These are phyloP conservation scores for Cerastis leucographa DNA, from an alignment of 2,888 invertebrate genomes.

Conservation along the genomic window DNA sequence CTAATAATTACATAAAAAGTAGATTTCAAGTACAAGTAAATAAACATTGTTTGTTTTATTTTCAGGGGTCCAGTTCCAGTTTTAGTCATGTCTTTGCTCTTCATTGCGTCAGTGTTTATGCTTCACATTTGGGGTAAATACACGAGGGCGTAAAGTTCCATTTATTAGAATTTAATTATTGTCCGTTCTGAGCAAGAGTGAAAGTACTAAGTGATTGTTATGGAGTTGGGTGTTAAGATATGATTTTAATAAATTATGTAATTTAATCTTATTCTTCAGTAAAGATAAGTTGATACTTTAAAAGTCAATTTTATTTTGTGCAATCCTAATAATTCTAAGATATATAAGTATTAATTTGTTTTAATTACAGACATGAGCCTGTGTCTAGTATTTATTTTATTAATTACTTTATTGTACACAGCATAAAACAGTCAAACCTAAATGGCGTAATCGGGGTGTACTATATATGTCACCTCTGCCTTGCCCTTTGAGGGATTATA, in stretches of 20 bases:
- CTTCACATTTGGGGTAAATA: conserved; percentile 99
- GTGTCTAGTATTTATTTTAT: neutral
- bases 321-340: conserved; percentile 26
- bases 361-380: neutral
- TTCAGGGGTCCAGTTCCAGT: conserved; percentile 99
- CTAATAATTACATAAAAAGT: neutral
- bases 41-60: conserved; percentile 72
- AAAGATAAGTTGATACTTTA: conserved; percentile 73
- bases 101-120: conserved; percentile 99
- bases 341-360: neutral
- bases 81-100: conserved; percentile 99
- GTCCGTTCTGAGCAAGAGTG: conserved; percentile 69
- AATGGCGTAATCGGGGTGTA: neutral
- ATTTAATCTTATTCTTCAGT: conserved; percentile 79
- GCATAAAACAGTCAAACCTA: neutral
- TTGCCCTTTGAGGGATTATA: neutral
- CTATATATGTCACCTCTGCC: neutral
- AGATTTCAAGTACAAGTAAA: neutral
- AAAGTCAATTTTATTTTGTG: conserved; percentile 51
- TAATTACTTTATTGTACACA: neutral
- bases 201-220: conserved; percentile 68
- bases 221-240: conserved; percentile 69
- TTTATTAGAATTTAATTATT: conserved; percentile 40
- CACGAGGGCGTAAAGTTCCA: conserved; percentile 92
- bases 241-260: conserved; percentile 77